Percentiles rank a stretch among this genome's conserved stretches.
phyloP scores from a whole-genome alignment of 2,888 invertebrate species.

The Sympetrum striolatum region DNA sequence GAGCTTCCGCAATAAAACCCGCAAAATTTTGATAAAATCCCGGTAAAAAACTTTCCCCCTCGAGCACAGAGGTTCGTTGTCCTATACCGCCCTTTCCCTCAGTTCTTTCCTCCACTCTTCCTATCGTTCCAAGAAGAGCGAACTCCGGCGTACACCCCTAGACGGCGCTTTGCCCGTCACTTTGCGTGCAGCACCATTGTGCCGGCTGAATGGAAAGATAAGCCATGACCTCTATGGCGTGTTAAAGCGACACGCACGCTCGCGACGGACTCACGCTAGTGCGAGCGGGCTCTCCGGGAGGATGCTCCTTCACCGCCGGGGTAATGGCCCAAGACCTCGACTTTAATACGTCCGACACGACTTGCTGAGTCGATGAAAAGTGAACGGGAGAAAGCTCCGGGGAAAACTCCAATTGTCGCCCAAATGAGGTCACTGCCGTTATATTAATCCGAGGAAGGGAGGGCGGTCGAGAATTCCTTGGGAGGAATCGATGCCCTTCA shows the following conservation, averaged over 20 bases:
- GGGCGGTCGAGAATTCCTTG: no score
- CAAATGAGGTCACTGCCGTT: background rate
- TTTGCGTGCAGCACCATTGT: background rate
- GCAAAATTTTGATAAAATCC: no score
- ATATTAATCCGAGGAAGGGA: background rate
- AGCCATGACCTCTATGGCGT: background rate
- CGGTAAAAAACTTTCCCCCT: background rate
- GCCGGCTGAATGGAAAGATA: background rate
- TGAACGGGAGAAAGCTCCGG: no score
- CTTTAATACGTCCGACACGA: background rate
- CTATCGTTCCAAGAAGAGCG: background rate
- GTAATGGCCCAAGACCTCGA: background rate
- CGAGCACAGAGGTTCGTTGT: no score
- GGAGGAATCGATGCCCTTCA: no score
- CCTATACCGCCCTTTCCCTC: background rate
- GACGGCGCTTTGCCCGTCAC: background rate
- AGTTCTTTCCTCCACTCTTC: background rate
- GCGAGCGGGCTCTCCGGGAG: background rate
- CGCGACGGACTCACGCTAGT: background rate
- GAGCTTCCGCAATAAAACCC: no score
- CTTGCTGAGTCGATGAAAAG: background rate
- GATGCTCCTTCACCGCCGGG: background rate
- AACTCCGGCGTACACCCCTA: background rate
- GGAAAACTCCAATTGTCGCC: background rate
- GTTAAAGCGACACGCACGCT: background rate